Base-by-base conservation (phyloP, 2,888 invertebrate species). In the Spatulosminthurus flaviceps region DNA sequence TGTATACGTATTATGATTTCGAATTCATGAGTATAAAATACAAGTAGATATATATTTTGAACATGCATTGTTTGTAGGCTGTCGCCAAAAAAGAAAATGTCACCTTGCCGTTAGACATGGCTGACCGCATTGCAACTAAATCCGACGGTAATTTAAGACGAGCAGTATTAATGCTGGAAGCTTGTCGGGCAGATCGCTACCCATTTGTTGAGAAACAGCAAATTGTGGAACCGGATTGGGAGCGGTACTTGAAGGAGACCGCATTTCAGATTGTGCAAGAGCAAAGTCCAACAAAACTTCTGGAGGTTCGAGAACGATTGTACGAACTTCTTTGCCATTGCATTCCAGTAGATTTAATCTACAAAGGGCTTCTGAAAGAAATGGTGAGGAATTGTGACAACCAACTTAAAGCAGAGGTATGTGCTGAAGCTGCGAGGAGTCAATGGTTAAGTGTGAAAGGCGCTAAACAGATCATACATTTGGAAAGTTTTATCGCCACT, bases 401-500 rank as follows among this genome's bases (percentile, higher is more conserved):
- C 87, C 91, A 93, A 69, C 90, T 98, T 86, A 96, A 96, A 88
- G 92, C 92, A 11, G 92, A 95, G 88, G 92, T 98, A 4, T 92
- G 95, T 0, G 92, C 92, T 82, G 90, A 92, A 86, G 98, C 98
- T 13, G 95, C 97, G 0, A 90, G 91, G 80, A 97, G 94, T 88
- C 98, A 99, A 87, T 96, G 98, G 87, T 92, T 95, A 84, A 93
- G 98, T 91, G 92, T 94, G 86, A 91, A 93, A 78, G 98, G 98
- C 22, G 95, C 94, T 86, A 98, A 98, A 88, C 92, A 94, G 26
- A 97, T 99, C 86, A 97, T 96, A 87, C 98, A 99, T 88, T 89
- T 99, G 76, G 99, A 99, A 88, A 97, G 97, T 1, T 99, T 99
- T 89, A 93, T 97, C 71, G 96, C 96, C 0, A 94, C 94, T 86